Percentiles rank a stretch among this genome's conserved stretches.
These are phyloP conservation scores for Perithous albicinctus DNA, from an alignment of 2,888 invertebrate species.

Conservation along the genomic window DNA sequence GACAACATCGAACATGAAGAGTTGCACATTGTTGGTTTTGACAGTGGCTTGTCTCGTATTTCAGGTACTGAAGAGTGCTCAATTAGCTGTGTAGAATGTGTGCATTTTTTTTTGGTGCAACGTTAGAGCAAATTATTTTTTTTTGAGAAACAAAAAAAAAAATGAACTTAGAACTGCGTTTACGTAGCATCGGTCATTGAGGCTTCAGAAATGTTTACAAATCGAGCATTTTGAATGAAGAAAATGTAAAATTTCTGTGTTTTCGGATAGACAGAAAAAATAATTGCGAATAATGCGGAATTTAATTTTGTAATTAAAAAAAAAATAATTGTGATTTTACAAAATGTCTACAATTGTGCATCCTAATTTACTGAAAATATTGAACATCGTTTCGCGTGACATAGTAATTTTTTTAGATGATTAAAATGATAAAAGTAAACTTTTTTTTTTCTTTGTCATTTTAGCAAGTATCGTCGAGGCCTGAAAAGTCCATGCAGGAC, in stretches of 20 bases:
- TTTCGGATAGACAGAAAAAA: no score
- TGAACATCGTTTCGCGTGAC: background rate
- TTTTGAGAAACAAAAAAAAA: background rate
- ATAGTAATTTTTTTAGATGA: background rate
- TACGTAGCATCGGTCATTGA: no score
- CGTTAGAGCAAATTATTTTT: background rate
- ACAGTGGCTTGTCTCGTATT: conserved; percentile 41
- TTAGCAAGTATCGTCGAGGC: conserved; percentile 46
- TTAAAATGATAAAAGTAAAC: background rate
- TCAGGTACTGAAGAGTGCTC: conserved; percentile 36
- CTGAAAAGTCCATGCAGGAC: conserved; percentile 57
- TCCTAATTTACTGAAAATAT: no score
- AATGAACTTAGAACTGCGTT: background rate
- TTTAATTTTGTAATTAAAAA: no score
- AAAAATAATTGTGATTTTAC: no score
- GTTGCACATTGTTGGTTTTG: conserved; percentile 50
- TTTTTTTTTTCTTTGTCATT: background rate
- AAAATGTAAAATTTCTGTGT: no score
- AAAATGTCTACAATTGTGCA: no score
- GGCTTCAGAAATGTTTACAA: no score
- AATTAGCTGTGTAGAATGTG: background rate
- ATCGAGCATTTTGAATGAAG: no score
- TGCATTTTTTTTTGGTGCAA: background rate
- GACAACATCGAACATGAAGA: conserved; percentile 58
- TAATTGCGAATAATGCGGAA: no score